phyloP scores from a whole-genome alignment of 2,113 vertebrate genomes.

The Parus major region DNA sequence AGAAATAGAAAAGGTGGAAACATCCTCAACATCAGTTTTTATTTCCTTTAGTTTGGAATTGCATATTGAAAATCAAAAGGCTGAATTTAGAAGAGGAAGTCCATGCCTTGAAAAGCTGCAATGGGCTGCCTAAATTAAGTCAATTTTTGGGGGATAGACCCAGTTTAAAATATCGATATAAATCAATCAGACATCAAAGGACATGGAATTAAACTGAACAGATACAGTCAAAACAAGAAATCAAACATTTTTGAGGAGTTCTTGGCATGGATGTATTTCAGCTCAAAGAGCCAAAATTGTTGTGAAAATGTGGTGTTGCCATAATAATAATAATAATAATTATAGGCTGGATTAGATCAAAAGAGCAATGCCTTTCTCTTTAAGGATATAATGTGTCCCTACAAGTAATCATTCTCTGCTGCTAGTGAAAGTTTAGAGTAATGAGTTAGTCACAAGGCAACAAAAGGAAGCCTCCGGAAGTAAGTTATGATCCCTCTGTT shows the following conservation, averaged over 20 bases:
- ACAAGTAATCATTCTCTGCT: neutral
- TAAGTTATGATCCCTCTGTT: neutral
- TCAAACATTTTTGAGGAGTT: rapidly evolving
- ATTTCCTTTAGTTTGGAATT: neutral
- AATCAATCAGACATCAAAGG: neutral
- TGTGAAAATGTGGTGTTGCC: neutral
- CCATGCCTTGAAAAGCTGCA: neutral
- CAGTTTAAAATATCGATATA: neutral
- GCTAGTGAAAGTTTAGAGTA: neutral
- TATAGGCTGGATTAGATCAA: neutral
- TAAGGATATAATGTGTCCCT: neutral
- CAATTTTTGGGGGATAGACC: neutral
- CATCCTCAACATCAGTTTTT: neutral
- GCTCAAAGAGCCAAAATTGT: neutral
- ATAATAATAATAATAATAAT: neutral
- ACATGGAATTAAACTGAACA: neutral
- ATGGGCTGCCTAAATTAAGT: neutral
- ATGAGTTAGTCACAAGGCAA: neutral
- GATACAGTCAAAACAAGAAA: neutral
- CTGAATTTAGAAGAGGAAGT: neutral
- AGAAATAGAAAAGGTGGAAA: neutral
- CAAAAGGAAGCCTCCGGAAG: neutral
- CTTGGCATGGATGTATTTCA: neutral
- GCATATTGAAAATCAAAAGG: neutral
- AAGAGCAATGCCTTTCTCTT: neutral